These are phyloP conservation scores for Melanitta fusca DNA, from an alignment of 2,797 vertebrate genomes.

Conservation along the genomic window DNA sequence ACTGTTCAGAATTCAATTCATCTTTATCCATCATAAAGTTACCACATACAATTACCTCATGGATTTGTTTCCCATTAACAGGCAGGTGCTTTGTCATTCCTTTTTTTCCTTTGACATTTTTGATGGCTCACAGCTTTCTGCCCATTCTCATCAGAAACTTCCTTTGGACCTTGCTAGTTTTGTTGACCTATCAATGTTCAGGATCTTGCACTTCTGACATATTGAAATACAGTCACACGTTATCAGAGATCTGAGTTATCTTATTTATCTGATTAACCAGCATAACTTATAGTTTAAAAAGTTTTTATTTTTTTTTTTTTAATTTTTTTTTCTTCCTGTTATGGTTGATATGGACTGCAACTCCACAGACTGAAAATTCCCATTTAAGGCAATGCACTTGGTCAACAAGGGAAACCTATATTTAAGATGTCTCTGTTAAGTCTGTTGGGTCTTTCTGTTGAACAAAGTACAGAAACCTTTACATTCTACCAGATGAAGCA, in stretches of 20 bases:
- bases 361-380: conserved; percentile 39
- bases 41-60: neutral
- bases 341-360: conserved; percentile 28
- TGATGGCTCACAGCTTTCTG: neutral
- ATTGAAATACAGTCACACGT: neutral
- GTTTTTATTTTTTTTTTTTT: neutral
- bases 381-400: conserved; percentile 63
- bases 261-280: neutral
- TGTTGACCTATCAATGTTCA: neutral
- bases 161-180: neutral
- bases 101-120: neutral
- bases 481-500: neutral
- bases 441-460: conserved; percentile 39
- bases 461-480: conserved; percentile 41
- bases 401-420: conserved; percentile 55
- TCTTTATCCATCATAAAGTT: neutral
- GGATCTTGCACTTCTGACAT: neutral
- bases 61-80: neutral
- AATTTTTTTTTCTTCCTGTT: conserved; percentile 49
- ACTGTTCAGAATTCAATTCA: neutral
- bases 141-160: neutral
- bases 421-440: conserved; percentile 58
- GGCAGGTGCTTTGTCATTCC: neutral
- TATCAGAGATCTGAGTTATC: neutral
- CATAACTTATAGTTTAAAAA: neutral